These are phyloP conservation scores for Oplegnathus fasciatus DNA, from an alignment of 2,113 vertebrate species.

Conservation along the genomic window DNA sequence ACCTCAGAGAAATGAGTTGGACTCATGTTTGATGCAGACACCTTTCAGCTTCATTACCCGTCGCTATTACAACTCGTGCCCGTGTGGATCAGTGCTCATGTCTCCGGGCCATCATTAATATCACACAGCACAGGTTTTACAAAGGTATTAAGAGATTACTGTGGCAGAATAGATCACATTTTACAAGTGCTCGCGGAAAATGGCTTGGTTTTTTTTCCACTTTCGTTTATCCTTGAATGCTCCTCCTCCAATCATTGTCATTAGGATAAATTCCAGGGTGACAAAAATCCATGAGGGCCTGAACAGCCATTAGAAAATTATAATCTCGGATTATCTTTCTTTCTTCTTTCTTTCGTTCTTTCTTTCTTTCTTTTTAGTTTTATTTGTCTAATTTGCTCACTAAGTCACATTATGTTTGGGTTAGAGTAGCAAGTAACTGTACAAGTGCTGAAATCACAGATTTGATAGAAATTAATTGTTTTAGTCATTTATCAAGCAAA, in stretches of 20 bases:
- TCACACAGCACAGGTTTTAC: constrained; percentile 62
- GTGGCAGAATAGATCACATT: constrained; percentile 57
- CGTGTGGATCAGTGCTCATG: constrained; percentile 61
- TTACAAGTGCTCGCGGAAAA: constrained; percentile 53
- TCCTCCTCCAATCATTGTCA: constrained; percentile 24
- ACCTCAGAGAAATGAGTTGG: constrained; percentile 44
- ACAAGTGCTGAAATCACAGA: too few relatives aligned
- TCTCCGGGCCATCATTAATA: constrained; percentile 68
- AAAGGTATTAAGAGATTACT: constrained; percentile 76
- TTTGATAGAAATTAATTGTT: not conserved
- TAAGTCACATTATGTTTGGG: not conserved
- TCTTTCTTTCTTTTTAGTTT: not conserved
- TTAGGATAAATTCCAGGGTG: constrained; percentile 20
- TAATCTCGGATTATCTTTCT: constrained; percentile 1
- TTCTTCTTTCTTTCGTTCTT: not conserved
- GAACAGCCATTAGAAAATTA: not conserved
- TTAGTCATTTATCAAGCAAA: not conserved
- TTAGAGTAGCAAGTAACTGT: not conserved
- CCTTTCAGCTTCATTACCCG: constrained; percentile 74
- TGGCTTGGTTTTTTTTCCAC: constrained; percentile 18
- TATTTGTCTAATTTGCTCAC: not conserved
- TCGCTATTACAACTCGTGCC: constrained; percentile 22
- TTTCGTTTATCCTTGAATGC: constrained; percentile 45
- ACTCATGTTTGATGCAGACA: constrained; percentile 59
- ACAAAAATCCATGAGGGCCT: constrained; percentile 11